Evolutionary conservation across 2,888 invertebrate species (phyloP).

Genomic region (Volucella zonaria): DNA sequence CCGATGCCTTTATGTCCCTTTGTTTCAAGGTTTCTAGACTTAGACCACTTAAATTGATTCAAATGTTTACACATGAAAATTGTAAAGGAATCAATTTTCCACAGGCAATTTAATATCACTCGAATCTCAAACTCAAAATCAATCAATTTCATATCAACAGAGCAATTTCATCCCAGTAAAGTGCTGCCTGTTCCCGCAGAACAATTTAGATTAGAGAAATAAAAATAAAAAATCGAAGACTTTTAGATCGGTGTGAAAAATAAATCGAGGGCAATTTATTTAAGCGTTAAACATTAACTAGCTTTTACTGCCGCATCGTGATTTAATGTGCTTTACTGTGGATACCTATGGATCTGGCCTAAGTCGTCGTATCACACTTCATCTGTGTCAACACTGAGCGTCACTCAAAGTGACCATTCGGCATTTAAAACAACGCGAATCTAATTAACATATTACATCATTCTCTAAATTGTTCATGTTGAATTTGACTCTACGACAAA

Average conservation of each 20-base stretch:
- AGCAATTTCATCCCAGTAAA: not conserved
- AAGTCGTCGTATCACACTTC: slow-evolving; percentile 22
- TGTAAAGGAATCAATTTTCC: slow-evolving; percentile 25
- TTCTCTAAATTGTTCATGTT: slow-evolving; percentile 11
- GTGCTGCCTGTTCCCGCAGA: not conserved
- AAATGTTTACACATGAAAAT: not conserved
- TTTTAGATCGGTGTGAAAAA: slow-evolving; percentile 18
- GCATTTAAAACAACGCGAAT: not conserved
- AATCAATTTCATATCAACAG: slow-evolving; percentile 28
- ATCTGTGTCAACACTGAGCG: slow-evolving; percentile 33
- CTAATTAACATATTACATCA: slow-evolving; percentile 48
- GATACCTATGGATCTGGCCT: not conserved
- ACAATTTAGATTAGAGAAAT: slow-evolving; percentile 21
- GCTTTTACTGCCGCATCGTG: slow-evolving; percentile 45
- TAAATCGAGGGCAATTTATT: slow-evolving; percentile 39
- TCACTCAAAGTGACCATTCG: not conserved
- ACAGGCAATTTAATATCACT: slow-evolving; percentile 18
- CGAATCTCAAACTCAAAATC: not conserved
- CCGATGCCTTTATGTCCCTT: not conserved
- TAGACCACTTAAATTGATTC: too few relatives aligned
- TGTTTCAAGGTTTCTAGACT: too few relatives aligned
- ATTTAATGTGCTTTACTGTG: slow-evolving; percentile 40
- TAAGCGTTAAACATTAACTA: slow-evolving; percentile 26
- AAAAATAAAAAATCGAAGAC: not conserved
- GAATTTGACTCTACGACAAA: slow-evolving; percentile 10